phyloP scores from a whole-genome alignment of 2,113 vertebrate species.

The Oreocharis arfaki region DNA sequence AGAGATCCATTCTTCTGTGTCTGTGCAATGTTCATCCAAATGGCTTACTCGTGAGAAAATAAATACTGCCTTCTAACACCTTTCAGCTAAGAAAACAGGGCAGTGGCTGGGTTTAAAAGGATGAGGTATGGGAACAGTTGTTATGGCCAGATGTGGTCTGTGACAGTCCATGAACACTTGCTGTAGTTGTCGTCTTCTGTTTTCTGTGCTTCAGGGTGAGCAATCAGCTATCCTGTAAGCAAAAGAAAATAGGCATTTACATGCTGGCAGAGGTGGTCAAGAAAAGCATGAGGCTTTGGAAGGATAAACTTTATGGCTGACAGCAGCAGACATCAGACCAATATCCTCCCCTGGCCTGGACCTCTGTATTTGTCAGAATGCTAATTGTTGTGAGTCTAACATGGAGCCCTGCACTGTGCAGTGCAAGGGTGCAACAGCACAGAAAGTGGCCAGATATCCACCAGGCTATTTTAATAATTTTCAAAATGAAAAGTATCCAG shows the following conservation, averaged over 20 bases:
- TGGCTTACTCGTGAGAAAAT: slow-evolving; percentile 36
- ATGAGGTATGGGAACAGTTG: slow-evolving; percentile 2
- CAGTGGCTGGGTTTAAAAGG: neutral
- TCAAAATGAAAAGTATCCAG: neutral
- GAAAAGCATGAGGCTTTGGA: neutral
- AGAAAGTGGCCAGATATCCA: neutral
- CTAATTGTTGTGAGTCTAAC: neutral
- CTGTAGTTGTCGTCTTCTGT: neutral
- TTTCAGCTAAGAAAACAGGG: slow-evolving; percentile 4
- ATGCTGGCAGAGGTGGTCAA: neutral
- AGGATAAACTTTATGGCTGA: neutral
- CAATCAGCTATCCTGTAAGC: slow-evolving; percentile 74
- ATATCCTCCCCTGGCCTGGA: neutral
- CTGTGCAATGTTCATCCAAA: neutral
- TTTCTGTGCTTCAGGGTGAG: neutral
- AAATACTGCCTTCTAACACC: slow-evolving; percentile 59
- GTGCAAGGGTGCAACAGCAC: neutral
- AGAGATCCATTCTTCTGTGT: neutral
- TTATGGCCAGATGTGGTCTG: neutral
- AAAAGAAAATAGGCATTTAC: neutral
- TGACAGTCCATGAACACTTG: neutral
- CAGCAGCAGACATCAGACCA: neutral
- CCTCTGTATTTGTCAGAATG: neutral
- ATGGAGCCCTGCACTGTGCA: neutral
- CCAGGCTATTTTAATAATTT: neutral